Evolutionary conservation across 2,797 vertebrate genomes (phyloP).

Genomic region (Leucoraja ocellata): DNA sequence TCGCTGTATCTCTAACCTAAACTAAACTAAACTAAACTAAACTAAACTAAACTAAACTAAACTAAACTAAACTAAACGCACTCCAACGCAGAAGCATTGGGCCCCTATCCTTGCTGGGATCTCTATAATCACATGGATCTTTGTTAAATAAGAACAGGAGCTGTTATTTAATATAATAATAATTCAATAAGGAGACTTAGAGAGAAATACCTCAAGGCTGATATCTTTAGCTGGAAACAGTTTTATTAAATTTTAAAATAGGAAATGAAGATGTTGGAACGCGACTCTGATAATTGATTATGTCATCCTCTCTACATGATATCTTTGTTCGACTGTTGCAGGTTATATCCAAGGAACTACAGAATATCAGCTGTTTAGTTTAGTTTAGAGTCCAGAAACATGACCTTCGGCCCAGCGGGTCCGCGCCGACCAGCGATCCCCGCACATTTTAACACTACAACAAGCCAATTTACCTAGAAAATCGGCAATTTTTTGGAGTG

Average conservation of each 20-base stretch:
- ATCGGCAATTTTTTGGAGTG: no score
- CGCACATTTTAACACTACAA: no score
- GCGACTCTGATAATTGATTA: not conserved
- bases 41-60: no score
- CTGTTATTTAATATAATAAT: not conserved
- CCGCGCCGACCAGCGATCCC: no score
- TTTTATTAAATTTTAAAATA: not conserved
- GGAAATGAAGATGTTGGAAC: slow-evolving; percentile 5
- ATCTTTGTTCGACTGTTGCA: not conserved
- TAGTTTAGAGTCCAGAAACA: no score
- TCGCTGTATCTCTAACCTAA: no score
- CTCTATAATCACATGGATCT: not conserved
- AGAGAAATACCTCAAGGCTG: not conserved
- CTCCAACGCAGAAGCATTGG: not conserved
- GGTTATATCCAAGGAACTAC: not conserved
- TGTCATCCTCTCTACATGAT: not conserved
- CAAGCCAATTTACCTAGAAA: no score
- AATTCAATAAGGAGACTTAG: not conserved
- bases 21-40: no score
- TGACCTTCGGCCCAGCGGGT: no score
- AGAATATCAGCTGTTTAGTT: no score
- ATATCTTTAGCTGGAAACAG: not conserved
- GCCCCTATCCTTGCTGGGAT: not conserved
- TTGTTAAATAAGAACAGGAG: not conserved
- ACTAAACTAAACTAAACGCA: no score